Evolutionary conservation across 2,113 vertebrate species (phyloP).

Genomic region (Peucedramus taeniatus): DNA sequence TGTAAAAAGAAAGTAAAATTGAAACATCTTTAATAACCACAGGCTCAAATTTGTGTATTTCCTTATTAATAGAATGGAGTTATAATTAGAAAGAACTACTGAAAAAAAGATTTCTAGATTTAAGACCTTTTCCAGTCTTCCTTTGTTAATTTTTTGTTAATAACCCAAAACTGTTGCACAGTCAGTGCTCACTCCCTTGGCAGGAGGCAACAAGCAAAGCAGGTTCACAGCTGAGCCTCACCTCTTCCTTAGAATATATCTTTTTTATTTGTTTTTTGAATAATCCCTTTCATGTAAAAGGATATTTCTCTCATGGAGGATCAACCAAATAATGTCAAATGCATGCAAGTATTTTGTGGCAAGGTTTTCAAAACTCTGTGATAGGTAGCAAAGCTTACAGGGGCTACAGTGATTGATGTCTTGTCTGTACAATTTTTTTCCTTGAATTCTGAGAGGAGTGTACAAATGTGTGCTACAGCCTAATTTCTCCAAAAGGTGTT

Average conservation of each 20-base stretch:
- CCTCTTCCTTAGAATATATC: background rate
- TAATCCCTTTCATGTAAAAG: background rate
- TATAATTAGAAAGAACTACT: background rate
- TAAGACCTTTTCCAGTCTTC: background rate
- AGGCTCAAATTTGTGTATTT: background rate
- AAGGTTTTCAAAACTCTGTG: background rate
- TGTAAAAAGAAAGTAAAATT: background rate
- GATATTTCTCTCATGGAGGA: background rate
- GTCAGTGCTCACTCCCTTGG: background rate
- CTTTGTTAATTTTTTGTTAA: background rate
- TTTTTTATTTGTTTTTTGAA: background rate
- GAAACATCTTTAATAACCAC: background rate
- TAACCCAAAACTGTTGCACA: background rate
- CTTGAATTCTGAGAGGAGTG: background rate
- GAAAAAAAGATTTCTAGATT: background rate
- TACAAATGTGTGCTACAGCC: background rate
- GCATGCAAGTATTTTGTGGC: background rate
- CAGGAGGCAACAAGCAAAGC: background rate
- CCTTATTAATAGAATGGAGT: background rate
- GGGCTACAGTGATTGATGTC: background rate
- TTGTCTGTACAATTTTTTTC: background rate
- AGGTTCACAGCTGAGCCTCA: background rate
- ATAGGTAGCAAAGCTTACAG: background rate
- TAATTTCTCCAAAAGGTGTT: background rate
- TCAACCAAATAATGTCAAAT: background rate